phyloP scores from a whole-genome alignment of 92 coral and sea anemone genomes.

The Epizoanthus rinbou region DNA sequence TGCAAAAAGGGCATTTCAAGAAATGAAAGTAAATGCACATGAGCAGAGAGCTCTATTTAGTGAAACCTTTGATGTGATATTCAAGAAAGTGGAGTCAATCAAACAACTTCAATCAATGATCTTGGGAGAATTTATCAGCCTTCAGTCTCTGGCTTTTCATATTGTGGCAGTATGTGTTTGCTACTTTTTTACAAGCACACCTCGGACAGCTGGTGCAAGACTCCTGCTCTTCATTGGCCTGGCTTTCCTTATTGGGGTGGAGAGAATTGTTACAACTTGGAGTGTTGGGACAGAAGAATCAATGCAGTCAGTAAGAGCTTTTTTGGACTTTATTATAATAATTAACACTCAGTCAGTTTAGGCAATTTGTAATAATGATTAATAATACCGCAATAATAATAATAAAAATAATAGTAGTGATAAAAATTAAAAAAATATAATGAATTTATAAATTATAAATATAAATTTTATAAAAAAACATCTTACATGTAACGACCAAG shows the following conservation, averaged over 20 bases:
- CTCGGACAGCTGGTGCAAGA: slow-evolving; percentile 91
- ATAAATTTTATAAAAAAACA: too few relatives aligned
- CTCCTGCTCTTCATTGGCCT: slow-evolving; percentile 78
- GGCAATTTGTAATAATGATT: too few relatives aligned
- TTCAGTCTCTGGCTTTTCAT: slow-evolving; percentile 95
- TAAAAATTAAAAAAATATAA: too few relatives aligned
- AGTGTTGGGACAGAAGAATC: slow-evolving; percentile 68
- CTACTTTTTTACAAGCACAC: slow-evolving; percentile 92
- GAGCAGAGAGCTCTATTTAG: slow-evolving; percentile 85
- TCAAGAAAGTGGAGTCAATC: slow-evolving; percentile 88
- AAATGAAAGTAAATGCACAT: slow-evolving; percentile 83
- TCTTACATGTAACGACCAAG: too few relatives aligned
- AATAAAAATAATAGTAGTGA: too few relatives aligned
- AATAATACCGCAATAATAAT: too few relatives aligned
- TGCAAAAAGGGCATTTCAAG: slow-evolving; percentile 88
- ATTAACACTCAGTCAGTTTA: too few relatives aligned
- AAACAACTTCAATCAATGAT: slow-evolving; percentile 93
- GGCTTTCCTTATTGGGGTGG: slow-evolving; percentile 70
- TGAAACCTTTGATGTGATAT: slow-evolving; percentile 93
- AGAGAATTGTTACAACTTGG: slow-evolving; percentile 77
- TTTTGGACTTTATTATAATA: background rate
- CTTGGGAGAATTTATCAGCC: slow-evolving; percentile 94
- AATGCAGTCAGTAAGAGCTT: slow-evolving; percentile 43
- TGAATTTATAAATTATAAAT: too few relatives aligned
- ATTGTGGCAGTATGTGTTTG: slow-evolving; percentile 85